Evolutionary conservation across 2,113 vertebrate species (phyloP).

Genomic region (Strigops habroptila): DNA sequence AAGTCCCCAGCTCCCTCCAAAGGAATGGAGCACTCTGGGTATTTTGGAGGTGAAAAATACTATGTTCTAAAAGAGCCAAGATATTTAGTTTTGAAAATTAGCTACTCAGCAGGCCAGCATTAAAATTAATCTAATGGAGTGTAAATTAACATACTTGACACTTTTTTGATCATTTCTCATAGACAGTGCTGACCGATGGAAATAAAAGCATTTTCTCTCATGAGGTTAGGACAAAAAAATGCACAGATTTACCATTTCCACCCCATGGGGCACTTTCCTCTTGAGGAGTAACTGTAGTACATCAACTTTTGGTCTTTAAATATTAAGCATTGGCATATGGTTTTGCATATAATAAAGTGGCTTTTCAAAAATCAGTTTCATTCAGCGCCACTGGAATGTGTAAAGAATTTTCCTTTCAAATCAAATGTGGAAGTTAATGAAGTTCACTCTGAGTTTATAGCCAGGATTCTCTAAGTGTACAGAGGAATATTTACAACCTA

Average conservation of each 20-base stretch:
- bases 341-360: slow-evolving; percentile 63
- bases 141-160: slow-evolving; percentile 76
- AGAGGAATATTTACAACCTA: slow-evolving; percentile 64
- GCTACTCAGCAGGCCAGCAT: slow-evolving; percentile 67
- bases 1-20: neutral
- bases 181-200: slow-evolving; percentile 54
- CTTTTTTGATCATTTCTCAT: slow-evolving; percentile 70
- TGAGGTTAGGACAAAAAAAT: slow-evolving; percentile 31
- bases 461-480: slow-evolving; percentile 50
- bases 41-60: slow-evolving; percentile 34
- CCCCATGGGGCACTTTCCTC: neutral
- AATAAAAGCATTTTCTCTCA: slow-evolving; percentile 38
- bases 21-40: slow-evolving; percentile 3
- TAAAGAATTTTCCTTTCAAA: slow-evolving; percentile 68
- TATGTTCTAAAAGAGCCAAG: slow-evolving; percentile 58
- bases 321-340: slow-evolving; percentile 53
- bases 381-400: slow-evolving; percentile 52
- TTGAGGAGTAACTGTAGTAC: slow-evolving; percentile 56
- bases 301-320: slow-evolving; percentile 69
- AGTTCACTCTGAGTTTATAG: slow-evolving; percentile 73
- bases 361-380: slow-evolving; percentile 52
- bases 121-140: slow-evolving; percentile 80
- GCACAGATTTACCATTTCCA: slow-evolving; percentile 28
- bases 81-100: slow-evolving; percentile 69
- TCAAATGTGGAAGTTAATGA: slow-evolving; percentile 74